Evolutionary conservation across 2,888 invertebrate genomes (phyloP).

Genomic region (Tricholauxania praeusta): DNA sequence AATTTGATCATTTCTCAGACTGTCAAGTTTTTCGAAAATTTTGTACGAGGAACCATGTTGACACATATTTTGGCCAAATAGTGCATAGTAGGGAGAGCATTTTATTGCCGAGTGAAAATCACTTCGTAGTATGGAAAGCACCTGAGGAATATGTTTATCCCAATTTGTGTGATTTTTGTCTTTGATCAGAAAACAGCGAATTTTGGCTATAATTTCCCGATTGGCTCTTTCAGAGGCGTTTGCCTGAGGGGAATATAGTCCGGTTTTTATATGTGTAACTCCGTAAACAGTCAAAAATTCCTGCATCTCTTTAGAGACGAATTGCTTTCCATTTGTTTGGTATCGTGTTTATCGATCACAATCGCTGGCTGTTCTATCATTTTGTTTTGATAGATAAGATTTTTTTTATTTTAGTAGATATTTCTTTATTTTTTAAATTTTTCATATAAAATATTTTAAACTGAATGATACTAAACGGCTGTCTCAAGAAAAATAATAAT

Average conservation of each 20-base stretch:
- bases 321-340: conserved; percentile 54
- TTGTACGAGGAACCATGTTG: not conserved
- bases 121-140: conserved; percentile 27
- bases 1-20: not conserved
- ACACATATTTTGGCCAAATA: conserved; percentile 34
- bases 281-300: conserved; percentile 22
- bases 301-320: conserved; percentile 41
- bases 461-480: no score
- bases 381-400: conserved; percentile 37
- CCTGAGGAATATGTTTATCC: conserved; percentile 25
- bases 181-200: no score
- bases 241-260: conserved; percentile 35
- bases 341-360: no score
- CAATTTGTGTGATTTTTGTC: conserved; percentile 32
- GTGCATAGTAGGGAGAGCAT: conserved; percentile 26
- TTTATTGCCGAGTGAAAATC: conserved; percentile 33
- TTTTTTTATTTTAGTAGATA: no score
- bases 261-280: conserved; percentile 37
- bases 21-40: not conserved
- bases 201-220: conserved; percentile 35
- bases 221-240: conserved; percentile 42
- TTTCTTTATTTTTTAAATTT: no score
- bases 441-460: no score
- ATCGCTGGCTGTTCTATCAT: no score
- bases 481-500: no score